These are phyloP conservation scores for Temnothorax curvispinosus DNA, from an alignment of 1,140 invertebrate species.

Conservation along the genomic window DNA sequence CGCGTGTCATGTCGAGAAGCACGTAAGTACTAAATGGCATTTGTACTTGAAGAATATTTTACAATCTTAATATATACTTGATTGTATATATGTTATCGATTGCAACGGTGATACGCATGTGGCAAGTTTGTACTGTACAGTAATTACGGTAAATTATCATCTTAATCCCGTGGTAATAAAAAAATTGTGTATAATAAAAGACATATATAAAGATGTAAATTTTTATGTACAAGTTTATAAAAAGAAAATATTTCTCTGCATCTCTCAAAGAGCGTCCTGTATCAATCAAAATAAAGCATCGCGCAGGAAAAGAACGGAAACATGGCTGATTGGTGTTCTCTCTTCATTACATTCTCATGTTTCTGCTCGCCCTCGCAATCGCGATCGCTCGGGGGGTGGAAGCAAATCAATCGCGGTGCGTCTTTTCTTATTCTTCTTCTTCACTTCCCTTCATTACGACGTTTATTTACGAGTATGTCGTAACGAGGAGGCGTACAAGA, in stretches of 20 bases:
- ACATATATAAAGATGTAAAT: background rate
- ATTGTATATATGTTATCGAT: conserved; percentile 5
- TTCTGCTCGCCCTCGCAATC: conserved; percentile 10
- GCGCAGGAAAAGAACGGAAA: background rate
- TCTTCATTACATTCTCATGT: background rate
- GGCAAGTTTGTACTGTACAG: background rate
- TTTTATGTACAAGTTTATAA: conserved; percentile 7
- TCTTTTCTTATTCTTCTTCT: conserved; percentile 1
- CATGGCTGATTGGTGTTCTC: background rate
- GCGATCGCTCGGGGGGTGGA: conserved; percentile 7
- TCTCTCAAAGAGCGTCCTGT: background rate
- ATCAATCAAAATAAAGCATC: conserved; percentile 2
- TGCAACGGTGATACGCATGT: background rate
- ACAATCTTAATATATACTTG: conserved; percentile 18
- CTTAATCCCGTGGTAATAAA: background rate
- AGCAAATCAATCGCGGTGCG: conserved; percentile 2
- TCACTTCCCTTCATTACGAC: conserved; percentile 5
- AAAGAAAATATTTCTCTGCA: background rate
- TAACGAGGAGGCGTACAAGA: background rate
- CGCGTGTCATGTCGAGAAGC: background rate
- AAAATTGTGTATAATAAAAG: background rate
- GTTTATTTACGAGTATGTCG: background rate
- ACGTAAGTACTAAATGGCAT: conserved; percentile 1
- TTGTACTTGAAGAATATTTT: conserved; percentile 15
- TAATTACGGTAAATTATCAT: conserved; percentile 1